A percentile compares a stretch with the other conserved stretches of the same genome.
These are phyloP conservation scores for Salticus scenicus DNA, from an alignment of 2,888 invertebrate genomes.

Conservation along the genomic window DNA sequence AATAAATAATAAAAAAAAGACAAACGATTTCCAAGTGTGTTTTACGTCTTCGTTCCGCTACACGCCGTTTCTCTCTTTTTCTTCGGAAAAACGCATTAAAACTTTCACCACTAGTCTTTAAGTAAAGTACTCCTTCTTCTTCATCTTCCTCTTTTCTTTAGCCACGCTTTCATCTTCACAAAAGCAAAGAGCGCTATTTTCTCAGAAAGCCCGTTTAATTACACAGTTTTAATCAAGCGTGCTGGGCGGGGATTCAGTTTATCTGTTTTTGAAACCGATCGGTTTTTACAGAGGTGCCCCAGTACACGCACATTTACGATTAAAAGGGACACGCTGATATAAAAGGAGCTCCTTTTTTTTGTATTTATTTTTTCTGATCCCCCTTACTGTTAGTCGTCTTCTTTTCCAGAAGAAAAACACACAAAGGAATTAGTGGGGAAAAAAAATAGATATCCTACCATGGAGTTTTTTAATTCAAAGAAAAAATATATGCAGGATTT, in stretches of 20 bases:
- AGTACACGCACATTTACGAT: constrained; percentile 61
- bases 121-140: constrained; percentile 54
- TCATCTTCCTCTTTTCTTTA: constrained; percentile 31
- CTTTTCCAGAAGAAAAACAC: constrained; percentile 41
- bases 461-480: constrained; percentile 13
- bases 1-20: constrained; percentile 18
- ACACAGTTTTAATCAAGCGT: constrained; percentile 69
- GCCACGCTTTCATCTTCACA: constrained; percentile 18
- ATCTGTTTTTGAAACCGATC: constrained; percentile 69
- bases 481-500: constrained; percentile 36
- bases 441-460: constrained; percentile 25
- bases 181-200: constrained; percentile 56
- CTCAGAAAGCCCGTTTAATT: constrained; percentile 64
- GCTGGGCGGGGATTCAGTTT: constrained; percentile 41
- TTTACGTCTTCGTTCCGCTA: constrained; percentile 68
- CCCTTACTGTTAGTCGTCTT: constrained; percentile 28
- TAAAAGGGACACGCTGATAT: constrained; percentile 60
- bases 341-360: constrained; percentile 27
- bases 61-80: constrained; percentile 45
- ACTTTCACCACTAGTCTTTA: constrained; percentile 69
- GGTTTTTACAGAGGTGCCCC: constrained; percentile 36
- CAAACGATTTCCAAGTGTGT: constrained; percentile 65
- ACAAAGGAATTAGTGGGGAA: constrained; percentile 62
- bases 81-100: constrained; percentile 64
- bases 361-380: constrained; percentile 10